Conservation (phyloP, 2,113 vertebrate species). For the Aptenodytes forsteri region DNA sequence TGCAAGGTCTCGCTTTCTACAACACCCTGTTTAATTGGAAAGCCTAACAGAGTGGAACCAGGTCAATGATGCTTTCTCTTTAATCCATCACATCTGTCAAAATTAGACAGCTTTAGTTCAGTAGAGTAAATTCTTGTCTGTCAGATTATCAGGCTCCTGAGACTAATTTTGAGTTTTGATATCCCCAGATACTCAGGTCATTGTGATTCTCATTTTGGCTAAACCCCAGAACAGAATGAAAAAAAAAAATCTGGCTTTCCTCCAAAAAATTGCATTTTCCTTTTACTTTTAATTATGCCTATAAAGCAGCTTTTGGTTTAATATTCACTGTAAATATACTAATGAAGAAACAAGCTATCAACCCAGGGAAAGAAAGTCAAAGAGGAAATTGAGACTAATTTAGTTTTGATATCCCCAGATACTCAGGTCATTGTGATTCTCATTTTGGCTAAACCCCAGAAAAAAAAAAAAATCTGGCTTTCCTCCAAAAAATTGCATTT, state of each 20-base stretch:
- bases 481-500: no score
- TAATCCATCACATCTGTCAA: constrained; percentile 49
- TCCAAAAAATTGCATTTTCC: neutral
- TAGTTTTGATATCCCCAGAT: no score
- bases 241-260: neutral
- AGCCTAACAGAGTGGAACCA: constrained; percentile 59
- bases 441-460: no score
- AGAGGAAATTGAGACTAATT: neutral
- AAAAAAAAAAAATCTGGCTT: no score
- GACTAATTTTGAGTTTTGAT: neutral
- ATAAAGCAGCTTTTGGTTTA: neutral
- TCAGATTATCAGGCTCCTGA: neutral
- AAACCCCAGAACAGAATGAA: neutral
- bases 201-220: neutral
- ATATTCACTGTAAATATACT: neutral
- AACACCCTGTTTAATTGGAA: constrained; percentile 63
- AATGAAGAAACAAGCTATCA: neutral
- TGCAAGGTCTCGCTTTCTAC: constrained; percentile 51
- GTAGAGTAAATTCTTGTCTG: constrained; percentile 55
- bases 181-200: neutral
- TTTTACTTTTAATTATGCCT: neutral
- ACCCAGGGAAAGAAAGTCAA: neutral
- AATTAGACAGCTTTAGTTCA: constrained; percentile 52
- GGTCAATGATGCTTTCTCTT: constrained; percentile 60
- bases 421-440: no score